A percentile compares a stretch with the other conserved stretches of the same genome.
phyloP scores from a whole-genome alignment of 2,113 vertebrate species.

The cat (Felis catus) region DNA sequence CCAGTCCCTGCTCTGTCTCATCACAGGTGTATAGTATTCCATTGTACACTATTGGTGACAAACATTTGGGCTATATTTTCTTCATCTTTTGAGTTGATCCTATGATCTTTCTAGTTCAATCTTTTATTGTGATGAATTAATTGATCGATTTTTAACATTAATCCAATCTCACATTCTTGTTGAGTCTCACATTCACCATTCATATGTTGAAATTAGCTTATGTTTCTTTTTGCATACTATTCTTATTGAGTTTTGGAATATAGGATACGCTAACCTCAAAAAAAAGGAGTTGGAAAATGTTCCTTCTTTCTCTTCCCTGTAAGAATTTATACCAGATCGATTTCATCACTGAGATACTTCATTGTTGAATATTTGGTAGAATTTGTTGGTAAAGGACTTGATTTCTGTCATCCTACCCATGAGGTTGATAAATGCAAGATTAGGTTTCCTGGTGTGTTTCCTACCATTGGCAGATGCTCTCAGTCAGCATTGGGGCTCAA shows the following conservation, averaged over 20 bases:
- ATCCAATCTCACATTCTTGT: not conserved
- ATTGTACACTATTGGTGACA: not conserved
- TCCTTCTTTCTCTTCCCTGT: not conserved
- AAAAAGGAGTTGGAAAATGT: not conserved
- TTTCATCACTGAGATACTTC: conserved; percentile 38
- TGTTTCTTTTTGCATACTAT: not conserved
- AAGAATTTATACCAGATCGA: not conserved
- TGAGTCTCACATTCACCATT: not conserved
- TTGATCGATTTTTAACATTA: conserved; percentile 20
- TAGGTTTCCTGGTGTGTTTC: not conserved
- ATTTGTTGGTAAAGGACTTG: not conserved
- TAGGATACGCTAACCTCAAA: not conserved
- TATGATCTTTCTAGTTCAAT: not conserved
- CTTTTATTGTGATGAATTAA: not conserved
- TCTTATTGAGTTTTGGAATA: not conserved
- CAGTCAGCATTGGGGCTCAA: not conserved
- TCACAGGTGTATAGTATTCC: not conserved
- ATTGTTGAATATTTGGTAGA: conserved; percentile 5
- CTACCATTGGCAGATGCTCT: not conserved
- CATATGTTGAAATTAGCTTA: not conserved
- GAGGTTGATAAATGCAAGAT: not conserved
- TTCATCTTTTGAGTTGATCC: conserved; percentile 44
- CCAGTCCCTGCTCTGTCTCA: not conserved
- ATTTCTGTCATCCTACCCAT: not conserved
- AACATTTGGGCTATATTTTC: not conserved